These are phyloP conservation scores for Sebastes reedi DNA, from an alignment of 2,797 vertebrate species.

Conservation along the genomic window DNA sequence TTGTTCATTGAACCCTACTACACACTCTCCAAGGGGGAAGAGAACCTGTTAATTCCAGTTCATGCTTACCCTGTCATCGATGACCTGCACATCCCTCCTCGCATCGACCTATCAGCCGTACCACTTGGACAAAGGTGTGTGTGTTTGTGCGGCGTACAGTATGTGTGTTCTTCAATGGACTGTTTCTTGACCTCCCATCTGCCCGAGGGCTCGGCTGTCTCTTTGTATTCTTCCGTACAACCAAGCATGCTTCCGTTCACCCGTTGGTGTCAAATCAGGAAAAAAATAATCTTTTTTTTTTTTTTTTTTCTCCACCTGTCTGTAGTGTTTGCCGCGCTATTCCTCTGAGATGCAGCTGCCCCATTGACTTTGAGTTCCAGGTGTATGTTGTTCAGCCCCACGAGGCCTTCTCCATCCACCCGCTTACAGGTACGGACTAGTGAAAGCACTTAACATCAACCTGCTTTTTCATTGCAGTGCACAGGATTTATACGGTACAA, in stretches of 20 bases:
- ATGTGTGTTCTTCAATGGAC: not conserved
- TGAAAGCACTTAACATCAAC: not conserved
- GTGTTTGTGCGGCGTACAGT: not conserved
- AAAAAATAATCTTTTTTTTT: not conserved
- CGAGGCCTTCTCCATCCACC: constrained; percentile 86
- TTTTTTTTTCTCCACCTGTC: constrained; percentile 7
- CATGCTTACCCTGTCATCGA: constrained; percentile 91
- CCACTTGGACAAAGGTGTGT: constrained; percentile 89
- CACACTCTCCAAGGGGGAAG: constrained; percentile 75
- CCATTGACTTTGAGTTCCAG: constrained; percentile 92
- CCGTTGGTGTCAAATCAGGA: constrained; percentile 21
- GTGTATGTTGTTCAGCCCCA: constrained; percentile 84
- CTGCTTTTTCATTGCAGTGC: not conserved
- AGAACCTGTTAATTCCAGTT: constrained; percentile 89
- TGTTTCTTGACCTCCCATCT: constrained; percentile 29
- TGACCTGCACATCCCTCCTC: constrained; percentile 88
- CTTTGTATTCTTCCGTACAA: constrained; percentile 53
- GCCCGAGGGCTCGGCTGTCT: constrained; percentile 43
- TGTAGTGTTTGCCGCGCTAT: constrained; percentile 83
- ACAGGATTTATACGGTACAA: not conserved
- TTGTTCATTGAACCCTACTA: constrained; percentile 16
- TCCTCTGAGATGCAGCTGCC: constrained; percentile 91
- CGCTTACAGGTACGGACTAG: constrained; percentile 82
- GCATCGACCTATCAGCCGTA: constrained; percentile 86
- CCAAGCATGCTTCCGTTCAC: constrained; percentile 21